phyloP scores from a whole-genome alignment of 2,797 vertebrate species.

The Sciurus vulgaris region DNA sequence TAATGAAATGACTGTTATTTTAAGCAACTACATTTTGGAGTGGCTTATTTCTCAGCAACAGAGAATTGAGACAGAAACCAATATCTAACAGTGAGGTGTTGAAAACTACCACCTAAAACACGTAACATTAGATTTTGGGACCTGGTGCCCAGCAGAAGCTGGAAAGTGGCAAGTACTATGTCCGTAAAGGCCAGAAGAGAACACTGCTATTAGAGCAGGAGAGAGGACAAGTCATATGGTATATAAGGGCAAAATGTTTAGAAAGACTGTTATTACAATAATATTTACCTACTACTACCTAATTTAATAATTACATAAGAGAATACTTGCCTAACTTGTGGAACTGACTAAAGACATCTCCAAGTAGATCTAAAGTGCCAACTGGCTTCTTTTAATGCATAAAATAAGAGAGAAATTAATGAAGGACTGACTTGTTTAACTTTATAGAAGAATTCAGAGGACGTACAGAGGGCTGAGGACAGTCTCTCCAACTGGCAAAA shows the following conservation, averaged over 20 bases:
- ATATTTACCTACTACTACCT: not conserved
- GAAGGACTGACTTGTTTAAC: not conserved
- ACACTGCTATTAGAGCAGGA: not conserved
- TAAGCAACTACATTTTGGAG: not conserved
- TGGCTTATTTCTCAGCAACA: slow-evolving; percentile 26
- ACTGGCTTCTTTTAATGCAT: not conserved
- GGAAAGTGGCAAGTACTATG: not conserved
- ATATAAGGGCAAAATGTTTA: not conserved
- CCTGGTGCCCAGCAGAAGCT: not conserved
- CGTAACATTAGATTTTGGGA: not conserved
- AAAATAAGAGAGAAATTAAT: slow-evolving; percentile 35
- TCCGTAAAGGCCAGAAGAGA: not conserved
- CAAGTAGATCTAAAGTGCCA: not conserved
- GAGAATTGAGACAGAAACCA: not conserved
- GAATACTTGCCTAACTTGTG: not conserved
- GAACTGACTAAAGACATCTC: slow-evolving; percentile 4
- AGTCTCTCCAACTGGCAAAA: slow-evolving; percentile 35
- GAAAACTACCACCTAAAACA: not conserved
- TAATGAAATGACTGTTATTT: not conserved
- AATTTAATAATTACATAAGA: not conserved
- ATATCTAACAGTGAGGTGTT: not conserved
- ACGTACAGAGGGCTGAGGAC: not conserved
- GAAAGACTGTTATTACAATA: not conserved
- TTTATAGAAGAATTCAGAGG: slow-evolving; percentile 20
- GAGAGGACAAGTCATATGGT: not conserved